Base-by-base conservation (phyloP, 1,140 invertebrate genomes). In the Ylistrum balloti region DNA sequence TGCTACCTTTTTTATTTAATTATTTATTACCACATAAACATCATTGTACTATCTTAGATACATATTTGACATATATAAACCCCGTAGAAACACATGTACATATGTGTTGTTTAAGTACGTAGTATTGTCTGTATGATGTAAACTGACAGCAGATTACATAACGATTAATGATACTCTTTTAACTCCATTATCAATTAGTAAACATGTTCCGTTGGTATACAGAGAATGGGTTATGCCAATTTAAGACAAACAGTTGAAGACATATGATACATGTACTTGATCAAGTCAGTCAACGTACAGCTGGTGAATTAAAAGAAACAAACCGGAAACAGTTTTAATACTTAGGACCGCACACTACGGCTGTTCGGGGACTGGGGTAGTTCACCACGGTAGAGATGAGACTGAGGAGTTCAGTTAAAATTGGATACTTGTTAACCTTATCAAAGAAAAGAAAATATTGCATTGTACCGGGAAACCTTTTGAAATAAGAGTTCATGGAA, bases 211-310 rank as follows among this genome's bases (percentile, higher is more conserved):
- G 0, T 5, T 74, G 56, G 22, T 74, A 74, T 74, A n/a, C 28
- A 74, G 5, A 74, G 56, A n/a, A 74, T 74, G 56, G 56, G 56
- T 74, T 74, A 74, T 74, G 56, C 56, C 56, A 74, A 74, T 74
- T 74, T 74, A 74, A 28, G 56, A 74, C 56, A n/a, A 28, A n/a
- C n/a, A 74, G 22, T 28, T 74, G 7, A 74, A 74, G 56, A 74
- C 56, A 74, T 74, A 28, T 74, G n/a, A 74, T 74, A 74, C 56
- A 74, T 74, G 56, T 74, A 74, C 56, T 74, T 74, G 56, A 74
- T 28, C n/a, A 7, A 74, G 56, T 74, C 56, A n/a, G n/a, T 74
- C n/a, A 3, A 74, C 7, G 56, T 74, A 74, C 56, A 74, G 56
- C 22, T 74, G 56, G 56, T 74, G 56, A 74, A 74, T 74, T 74